phyloP scores from a whole-genome alignment of 2,113 vertebrate genomes.

The Garra rufa region DNA sequence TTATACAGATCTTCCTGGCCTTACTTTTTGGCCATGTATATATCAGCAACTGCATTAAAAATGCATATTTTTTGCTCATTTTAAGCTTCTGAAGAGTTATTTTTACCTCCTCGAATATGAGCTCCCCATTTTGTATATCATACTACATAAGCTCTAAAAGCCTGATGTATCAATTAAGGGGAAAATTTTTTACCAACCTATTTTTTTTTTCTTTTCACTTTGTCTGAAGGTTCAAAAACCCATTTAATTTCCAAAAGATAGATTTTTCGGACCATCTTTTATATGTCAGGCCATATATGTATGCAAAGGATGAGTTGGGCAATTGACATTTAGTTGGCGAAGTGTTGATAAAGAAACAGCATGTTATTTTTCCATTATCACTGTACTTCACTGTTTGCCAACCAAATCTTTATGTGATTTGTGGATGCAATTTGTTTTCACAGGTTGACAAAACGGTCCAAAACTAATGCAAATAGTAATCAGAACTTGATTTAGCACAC shows the following conservation, averaged over 20 bases:
- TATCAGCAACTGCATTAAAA: too few species aligned
- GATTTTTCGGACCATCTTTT: not conserved
- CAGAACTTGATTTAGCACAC: not conserved
- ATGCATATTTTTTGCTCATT: not conserved
- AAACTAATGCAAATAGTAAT: not conserved
- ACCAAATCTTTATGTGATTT: not conserved
- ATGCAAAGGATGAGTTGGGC: not conserved
- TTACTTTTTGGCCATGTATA: not conserved
- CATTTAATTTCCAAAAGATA: not conserved
- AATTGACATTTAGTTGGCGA: too few species aligned
- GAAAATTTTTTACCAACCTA: too few species aligned
- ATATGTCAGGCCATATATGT: not conserved
- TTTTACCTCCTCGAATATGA: not conserved
- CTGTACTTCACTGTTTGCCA: not conserved
- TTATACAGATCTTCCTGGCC: too few species aligned
- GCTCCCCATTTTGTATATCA: not conserved
- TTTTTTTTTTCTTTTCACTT: too few species aligned
- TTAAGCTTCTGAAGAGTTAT: not conserved
- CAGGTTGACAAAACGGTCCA: not conserved
- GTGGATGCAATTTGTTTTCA: not conserved
- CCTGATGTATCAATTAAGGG: too few species aligned
- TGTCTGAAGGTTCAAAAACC: too few species aligned
- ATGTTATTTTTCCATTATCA: not conserved
- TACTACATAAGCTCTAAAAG: not conserved
- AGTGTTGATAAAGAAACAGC: not conserved